Base-by-base conservation (phyloP, 2,888 invertebrate species). In the Andricus quercusramuli region DNA sequence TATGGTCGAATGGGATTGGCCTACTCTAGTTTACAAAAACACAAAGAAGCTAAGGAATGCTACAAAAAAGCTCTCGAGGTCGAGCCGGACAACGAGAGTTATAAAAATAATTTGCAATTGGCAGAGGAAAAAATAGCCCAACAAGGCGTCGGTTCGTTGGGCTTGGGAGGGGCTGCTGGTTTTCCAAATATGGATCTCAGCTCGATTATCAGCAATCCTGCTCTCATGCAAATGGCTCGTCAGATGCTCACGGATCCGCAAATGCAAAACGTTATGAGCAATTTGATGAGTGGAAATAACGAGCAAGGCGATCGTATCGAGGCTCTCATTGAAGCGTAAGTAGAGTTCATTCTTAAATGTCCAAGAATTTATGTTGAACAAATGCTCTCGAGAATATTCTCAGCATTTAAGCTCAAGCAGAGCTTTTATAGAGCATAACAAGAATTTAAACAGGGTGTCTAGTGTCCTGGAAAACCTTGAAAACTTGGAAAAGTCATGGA, bases 21-120 rank as follows among this genome's bases (percentile, higher is more conserved):
- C 0, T 96, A 97, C 89, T 96, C 97, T 0, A 97, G 96, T 90
- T 93, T 98, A 83, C 96, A 97, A 82, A 95, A 96, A 86, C 97
- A 96, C 91, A 95, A 95, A 81, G 96, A 98, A 90, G 99, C 99
- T 0, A 95, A 96, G 83, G 95, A 96, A 78, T 97, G 98, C 20
- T 99, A 98, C 93, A 95, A 96, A 83, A 97, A 96, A 88, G 99
- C 99, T 2, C 93, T 97, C 59, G 96, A 97, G 90, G 93, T 99
- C 84, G 99, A 99, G 90, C 99, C 99, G 0, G 96, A 96, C 66
- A 99, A 99, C 93, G 96, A 97, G 83, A 97, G 97, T 87, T 98
- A 98, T 92, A 95, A 95, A 84, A 97, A 96, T 90, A 99, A 99
- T 93, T 93, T 99, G 85, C 95, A 96, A 87, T 94, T 98, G 65